Evolutionary conservation across 2,888 invertebrate species (phyloP).

Genomic region (Schizotus pectinicornis): DNA sequence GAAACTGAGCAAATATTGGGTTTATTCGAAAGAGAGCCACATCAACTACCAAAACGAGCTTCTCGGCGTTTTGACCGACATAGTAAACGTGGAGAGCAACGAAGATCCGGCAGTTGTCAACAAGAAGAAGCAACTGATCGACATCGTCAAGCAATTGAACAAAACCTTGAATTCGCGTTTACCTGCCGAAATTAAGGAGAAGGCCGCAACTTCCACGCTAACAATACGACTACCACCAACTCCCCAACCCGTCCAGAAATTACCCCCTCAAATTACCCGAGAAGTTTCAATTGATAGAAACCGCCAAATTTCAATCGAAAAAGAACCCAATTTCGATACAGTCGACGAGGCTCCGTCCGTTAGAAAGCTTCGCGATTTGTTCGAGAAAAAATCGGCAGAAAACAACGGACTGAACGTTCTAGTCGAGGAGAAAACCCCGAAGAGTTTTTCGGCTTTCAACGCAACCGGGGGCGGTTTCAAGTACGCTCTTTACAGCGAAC

Average conservation of each 20-base stretch:
- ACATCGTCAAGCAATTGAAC: conserved; percentile 5
- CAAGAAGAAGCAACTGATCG: conserved; percentile 9
- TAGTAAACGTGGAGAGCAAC: conserved; percentile 4
- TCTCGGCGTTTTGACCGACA: conserved; percentile 6
- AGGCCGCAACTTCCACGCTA: background rate
- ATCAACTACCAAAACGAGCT: conserved; percentile 22
- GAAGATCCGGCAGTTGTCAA: background rate
- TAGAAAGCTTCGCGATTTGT: conserved; percentile 3
- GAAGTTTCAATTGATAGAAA: background rate
- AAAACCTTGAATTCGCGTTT: conserved; percentile 5
- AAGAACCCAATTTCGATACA: background rate
- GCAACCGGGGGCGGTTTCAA: conserved; percentile 1
- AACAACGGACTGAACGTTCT: background rate
- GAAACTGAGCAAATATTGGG: conserved; percentile 7
- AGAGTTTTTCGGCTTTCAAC: conserved; percentile 2
- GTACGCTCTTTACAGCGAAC: conserved; percentile 7
- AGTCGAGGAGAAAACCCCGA: background rate
- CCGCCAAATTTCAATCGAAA: too few species aligned
- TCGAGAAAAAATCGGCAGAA: conserved; percentile 7
- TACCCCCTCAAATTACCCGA: background rate
- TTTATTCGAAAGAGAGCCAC: conserved; percentile 11
- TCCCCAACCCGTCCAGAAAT: background rate
- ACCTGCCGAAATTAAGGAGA: background rate
- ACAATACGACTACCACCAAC: background rate
- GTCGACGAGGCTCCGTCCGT: conserved; percentile 5